A percentile compares a stretch with the other conserved stretches of the same genome.
Conservation (phyloP, 2,888 invertebrate species). For the Schizotus pectinicornis region DNA sequence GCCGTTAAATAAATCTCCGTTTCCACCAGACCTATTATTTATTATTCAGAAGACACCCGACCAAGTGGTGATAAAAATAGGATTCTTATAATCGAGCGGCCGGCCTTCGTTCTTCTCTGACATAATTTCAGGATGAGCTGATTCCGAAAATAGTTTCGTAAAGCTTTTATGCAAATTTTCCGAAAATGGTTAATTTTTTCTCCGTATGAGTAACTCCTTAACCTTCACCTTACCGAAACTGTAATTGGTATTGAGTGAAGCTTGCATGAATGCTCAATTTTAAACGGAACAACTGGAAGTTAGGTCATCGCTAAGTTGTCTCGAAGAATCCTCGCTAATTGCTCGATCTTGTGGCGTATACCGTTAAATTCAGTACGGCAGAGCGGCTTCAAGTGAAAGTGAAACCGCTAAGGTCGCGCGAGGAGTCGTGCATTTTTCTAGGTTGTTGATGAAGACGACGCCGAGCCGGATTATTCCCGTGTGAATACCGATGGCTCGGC, state of each 20-base stretch:
- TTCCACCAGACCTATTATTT: neutral
- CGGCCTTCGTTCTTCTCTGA: neutral
- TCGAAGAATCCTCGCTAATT: neutral
- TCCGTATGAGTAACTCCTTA: too few relatives aligned
- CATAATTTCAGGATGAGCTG: neutral
- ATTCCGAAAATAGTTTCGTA: neutral
- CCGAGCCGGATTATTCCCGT: conserved; percentile 33
- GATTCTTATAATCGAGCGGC: neutral
- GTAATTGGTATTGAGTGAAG: too few relatives aligned
- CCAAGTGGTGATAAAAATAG: neutral
- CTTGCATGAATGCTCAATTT: too few relatives aligned
- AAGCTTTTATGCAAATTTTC: too few relatives aligned
- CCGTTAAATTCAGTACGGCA: conserved; percentile 14
- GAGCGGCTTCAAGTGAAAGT: conserved; percentile 26
- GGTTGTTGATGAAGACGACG: conserved; percentile 33
- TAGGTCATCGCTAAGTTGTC: too few relatives aligned
- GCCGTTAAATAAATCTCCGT: neutral
- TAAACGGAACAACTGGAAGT: too few relatives aligned
- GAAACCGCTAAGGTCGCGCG: conserved; percentile 25
- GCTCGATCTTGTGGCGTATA: conserved; percentile 5
- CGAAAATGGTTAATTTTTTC: too few relatives aligned
- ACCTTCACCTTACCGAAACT: too few relatives aligned
- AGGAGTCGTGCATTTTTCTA: conserved; percentile 37
- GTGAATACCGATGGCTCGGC: conserved; percentile 34
- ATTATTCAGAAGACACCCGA: neutral